Conservation (phyloP, 2,113 vertebrate species). For the Pholis gunnellus region DNA sequence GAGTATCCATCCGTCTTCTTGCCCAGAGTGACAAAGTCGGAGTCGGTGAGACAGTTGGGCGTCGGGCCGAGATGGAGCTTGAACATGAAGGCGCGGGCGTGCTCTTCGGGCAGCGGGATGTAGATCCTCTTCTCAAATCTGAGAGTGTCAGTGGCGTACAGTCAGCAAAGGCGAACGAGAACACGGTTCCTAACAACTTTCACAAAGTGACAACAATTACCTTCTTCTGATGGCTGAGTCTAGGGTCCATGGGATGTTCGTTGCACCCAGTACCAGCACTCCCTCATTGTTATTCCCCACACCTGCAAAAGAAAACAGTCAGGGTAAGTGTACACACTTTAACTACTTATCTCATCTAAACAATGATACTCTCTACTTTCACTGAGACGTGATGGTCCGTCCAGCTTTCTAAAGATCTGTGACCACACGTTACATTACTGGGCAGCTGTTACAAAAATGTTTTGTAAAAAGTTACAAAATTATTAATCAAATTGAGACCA, state of each 20-base stretch:
- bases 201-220: slow-evolving; percentile 75
- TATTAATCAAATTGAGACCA: neutral
- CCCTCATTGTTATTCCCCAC: slow-evolving; percentile 97
- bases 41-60: slow-evolving; percentile 86
- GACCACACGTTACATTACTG: neutral
- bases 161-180: slow-evolving; percentile 27
- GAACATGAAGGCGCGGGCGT: slow-evolving; percentile 94
- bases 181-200: neutral
- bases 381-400: neutral
- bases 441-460: neutral
- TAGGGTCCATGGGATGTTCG: slow-evolving; percentile 98
- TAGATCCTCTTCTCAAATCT: slow-evolving; percentile 99
- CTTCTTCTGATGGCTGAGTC: slow-evolving; percentile 98
- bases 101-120: slow-evolving; percentile 96
- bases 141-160: slow-evolving; percentile 26
- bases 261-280: slow-evolving; percentile 96
- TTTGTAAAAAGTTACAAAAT: neutral
- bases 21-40: slow-evolving; percentile 90
- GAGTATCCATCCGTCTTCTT: slow-evolving; percentile 94
- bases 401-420: neutral
- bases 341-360: neutral
- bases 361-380: neutral
- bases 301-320: slow-evolving; percentile 79
- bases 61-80: slow-evolving; percentile 93
- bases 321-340: neutral